A percentile compares a stretch with the other conserved stretches of the same genome.
These are phyloP conservation scores for Actenoides lindsayi DNA, from an alignment of 2,113 vertebrate genomes.

Conservation along the genomic window DNA sequence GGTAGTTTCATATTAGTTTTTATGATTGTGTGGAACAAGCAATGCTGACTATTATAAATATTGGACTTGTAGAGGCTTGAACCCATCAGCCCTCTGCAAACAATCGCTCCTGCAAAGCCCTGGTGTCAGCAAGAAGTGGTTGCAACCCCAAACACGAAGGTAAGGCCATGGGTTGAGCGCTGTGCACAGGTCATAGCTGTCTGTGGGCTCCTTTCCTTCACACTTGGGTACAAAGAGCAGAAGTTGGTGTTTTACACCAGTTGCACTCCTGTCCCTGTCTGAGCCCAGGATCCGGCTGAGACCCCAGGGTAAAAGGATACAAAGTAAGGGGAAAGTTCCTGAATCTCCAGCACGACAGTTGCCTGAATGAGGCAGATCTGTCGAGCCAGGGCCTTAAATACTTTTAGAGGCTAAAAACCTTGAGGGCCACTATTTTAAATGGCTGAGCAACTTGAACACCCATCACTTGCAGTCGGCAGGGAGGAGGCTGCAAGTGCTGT, in stretches of 20 bases:
- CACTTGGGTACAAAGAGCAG: rapidly evolving
- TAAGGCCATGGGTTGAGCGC: not conserved
- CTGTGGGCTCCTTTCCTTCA: not conserved
- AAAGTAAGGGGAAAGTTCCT: not conserved
- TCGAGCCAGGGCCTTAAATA: not conserved
- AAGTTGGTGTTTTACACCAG: not conserved
- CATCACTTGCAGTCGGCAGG: rapidly evolving
- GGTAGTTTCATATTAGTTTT: not conserved
- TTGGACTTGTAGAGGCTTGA: constrained; percentile 77
- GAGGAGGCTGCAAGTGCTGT: not conserved
- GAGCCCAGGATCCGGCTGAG: not conserved
- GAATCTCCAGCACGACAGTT: not conserved
- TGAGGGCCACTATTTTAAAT: not conserved
- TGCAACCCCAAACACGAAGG: constrained; percentile 46
- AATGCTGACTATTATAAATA: constrained; percentile 50
- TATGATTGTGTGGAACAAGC: not conserved
- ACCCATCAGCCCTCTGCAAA: constrained; percentile 14
- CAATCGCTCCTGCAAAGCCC: constrained; percentile 3
- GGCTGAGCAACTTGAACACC: not conserved
- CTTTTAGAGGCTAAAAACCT: not conserved
- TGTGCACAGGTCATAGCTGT: rapidly evolving
- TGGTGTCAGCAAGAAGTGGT: constrained; percentile 3
- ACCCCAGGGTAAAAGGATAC: rapidly evolving
- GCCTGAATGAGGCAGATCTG: not conserved
- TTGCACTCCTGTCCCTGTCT: not conserved